These are phyloP conservation scores for Galagoides demidoff DNA, from an alignment of 2,797 vertebrate species.

Conservation along the genomic window DNA sequence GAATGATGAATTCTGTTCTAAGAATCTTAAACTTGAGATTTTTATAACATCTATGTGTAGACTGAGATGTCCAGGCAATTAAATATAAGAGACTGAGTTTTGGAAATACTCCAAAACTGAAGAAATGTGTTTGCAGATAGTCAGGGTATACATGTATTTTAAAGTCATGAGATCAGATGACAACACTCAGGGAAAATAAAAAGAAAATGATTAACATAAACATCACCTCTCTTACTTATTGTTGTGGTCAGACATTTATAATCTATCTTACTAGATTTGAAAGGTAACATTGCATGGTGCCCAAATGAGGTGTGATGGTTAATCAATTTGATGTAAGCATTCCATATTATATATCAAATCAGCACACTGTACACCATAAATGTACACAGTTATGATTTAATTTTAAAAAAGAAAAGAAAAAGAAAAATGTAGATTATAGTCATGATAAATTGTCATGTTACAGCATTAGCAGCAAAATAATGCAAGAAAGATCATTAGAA, in stretches of 20 bases:
- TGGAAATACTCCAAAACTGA: background rate
- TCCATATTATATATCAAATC: too few relatives aligned
- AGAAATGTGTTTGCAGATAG: background rate
- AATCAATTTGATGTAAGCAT: too few relatives aligned
- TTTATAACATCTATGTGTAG: background rate
- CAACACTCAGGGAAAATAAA: background rate
- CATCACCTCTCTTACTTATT: too few relatives aligned
- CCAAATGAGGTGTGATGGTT: too few relatives aligned
- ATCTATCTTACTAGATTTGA: too few relatives aligned
- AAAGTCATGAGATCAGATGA: background rate
- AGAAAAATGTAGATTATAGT: background rate
- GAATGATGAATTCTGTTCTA: background rate
- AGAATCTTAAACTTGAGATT: background rate
- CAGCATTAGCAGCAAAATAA: background rate
- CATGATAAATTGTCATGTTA: background rate
- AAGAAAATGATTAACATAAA: too few relatives aligned
- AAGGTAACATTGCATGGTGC: too few relatives aligned
- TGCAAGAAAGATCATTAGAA: background rate
- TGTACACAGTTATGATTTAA: too few relatives aligned
- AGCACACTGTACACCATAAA: too few relatives aligned
- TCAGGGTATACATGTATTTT: background rate
- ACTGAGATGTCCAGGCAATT: background rate
- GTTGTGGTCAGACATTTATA: too few relatives aligned
- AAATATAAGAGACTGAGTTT: background rate
- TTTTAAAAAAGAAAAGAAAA: background rate